phyloP scores from a whole-genome alignment of 2,797 vertebrate genomes.

The Microctenopoma lineatum region DNA sequence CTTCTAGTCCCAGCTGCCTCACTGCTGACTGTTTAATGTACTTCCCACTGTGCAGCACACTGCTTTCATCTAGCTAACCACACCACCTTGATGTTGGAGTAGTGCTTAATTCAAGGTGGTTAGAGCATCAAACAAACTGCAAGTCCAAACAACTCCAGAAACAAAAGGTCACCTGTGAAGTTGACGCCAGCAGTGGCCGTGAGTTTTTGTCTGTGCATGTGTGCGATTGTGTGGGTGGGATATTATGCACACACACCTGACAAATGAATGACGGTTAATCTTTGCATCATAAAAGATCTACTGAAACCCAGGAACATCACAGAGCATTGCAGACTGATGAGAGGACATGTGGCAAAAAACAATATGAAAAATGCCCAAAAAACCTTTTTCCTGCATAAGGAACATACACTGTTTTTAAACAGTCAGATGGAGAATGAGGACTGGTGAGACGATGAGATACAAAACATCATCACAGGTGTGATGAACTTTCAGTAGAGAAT shows the following conservation, averaged over 20 bases:
- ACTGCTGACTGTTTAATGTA: slow-evolving; percentile 61
- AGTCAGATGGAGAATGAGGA: slow-evolving; percentile 47
- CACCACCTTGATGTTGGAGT: slow-evolving; percentile 69
- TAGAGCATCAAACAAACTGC: slow-evolving; percentile 61
- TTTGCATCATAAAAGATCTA: slow-evolving; percentile 60
- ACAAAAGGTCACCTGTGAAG: slow-evolving; percentile 69
- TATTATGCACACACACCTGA: slow-evolving; percentile 40
- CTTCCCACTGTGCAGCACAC: slow-evolving; percentile 30
- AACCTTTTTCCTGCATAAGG: slow-evolving; percentile 5
- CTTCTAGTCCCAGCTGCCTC: slow-evolving; percentile 45
- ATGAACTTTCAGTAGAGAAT: slow-evolving; percentile 64
- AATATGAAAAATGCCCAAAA: neutral
- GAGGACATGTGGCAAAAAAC: neutral
- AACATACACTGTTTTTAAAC: slow-evolving; percentile 20
- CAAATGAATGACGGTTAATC: slow-evolving; percentile 17
- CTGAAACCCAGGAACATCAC: slow-evolving; percentile 16
- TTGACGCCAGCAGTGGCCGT: neutral
- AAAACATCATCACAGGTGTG: slow-evolving; percentile 51
- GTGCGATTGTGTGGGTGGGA: slow-evolving; percentile 15
- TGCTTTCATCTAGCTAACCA: slow-evolving; percentile 68
- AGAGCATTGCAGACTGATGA: slow-evolving; percentile 27
- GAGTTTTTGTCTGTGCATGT: slow-evolving; percentile 9
- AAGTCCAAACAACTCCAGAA: slow-evolving; percentile 41
- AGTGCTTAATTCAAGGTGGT: slow-evolving; percentile 50
- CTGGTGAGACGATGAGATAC: slow-evolving; percentile 41